Evolutionary conservation across 1,140 invertebrate species (phyloP).

Genomic region (Drosophila watanabei): DNA sequence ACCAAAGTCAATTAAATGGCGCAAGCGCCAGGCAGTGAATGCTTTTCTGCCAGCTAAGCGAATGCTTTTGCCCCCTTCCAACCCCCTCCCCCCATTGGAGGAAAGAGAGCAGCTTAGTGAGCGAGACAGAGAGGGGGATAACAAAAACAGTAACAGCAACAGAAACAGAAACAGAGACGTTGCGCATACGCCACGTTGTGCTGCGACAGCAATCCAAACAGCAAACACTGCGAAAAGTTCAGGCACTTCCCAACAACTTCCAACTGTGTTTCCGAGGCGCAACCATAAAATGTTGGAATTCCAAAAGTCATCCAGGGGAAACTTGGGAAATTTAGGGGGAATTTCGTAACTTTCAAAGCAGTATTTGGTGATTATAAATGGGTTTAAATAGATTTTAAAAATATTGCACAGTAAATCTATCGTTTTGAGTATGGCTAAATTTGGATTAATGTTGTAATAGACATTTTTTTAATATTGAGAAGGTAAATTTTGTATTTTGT

Average conservation of each 20-base stretch:
- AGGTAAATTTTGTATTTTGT: no score
- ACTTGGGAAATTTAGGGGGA: not conserved
- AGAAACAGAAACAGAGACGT: constrained; percentile 39
- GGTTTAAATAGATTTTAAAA: not conserved
- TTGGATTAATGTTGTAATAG: not conserved
- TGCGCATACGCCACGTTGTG: constrained; percentile 80
- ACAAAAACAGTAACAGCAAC: constrained; percentile 1
- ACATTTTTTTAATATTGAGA: no score
- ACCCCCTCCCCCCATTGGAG: not conserved
- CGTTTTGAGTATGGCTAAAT: not conserved
- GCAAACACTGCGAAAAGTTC: constrained; percentile 12
- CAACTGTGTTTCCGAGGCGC: constrained; percentile 4
- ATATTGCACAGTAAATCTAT: not conserved
- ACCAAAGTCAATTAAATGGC: constrained; percentile 61
- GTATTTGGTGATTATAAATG: not conserved
- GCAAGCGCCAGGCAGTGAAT: constrained; percentile 62
- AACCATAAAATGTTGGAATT: constrained; percentile 3
- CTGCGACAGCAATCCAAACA: constrained; percentile 61
- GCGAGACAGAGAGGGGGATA: not conserved
- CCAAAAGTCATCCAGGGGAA: not conserved
- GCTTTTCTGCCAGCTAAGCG: constrained; percentile 60
- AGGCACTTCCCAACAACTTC: not conserved
- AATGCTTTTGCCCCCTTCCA: constrained; percentile 6
- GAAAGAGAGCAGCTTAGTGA: not conserved
- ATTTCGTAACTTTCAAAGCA: not conserved